These are phyloP conservation scores for Eurois occulta DNA, from an alignment of 2,888 invertebrate genomes.

Conservation along the genomic window DNA sequence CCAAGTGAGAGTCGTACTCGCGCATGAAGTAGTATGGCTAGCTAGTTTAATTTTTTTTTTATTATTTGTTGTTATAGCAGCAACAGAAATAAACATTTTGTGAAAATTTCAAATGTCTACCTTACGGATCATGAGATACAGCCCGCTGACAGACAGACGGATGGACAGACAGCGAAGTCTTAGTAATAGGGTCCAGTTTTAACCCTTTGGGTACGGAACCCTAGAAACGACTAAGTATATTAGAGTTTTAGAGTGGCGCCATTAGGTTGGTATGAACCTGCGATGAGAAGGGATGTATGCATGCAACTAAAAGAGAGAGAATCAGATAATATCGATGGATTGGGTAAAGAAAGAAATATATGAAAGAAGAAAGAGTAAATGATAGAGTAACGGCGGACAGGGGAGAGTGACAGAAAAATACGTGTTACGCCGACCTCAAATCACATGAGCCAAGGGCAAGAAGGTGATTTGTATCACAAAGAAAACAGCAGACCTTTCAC, in stretches of 20 bases:
- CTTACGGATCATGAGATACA: no score
- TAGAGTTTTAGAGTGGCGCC: background rate
- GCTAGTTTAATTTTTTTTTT: no score
- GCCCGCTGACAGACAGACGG: no score
- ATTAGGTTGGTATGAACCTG: background rate
- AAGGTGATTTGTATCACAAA: background rate
- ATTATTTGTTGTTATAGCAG: no score
- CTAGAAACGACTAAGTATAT: background rate
- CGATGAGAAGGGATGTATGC: background rate
- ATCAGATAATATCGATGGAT: background rate
- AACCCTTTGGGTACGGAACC: no score
- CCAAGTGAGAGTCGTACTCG: no score
- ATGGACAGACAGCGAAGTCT: no score
- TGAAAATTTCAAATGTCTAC: no score
- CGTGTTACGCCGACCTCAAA: background rate
- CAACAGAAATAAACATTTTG: no score
- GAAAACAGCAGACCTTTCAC: background rate
- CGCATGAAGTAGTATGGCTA: no score
- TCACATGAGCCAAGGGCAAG: background rate
- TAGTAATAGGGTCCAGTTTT: no score
- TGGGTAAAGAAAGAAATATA: background rate
- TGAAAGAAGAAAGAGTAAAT: background rate
- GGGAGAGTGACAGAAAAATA: background rate
- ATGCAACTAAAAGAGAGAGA: background rate
- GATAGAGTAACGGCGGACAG: background rate